phyloP scores from a whole-genome alignment of 2,797 vertebrate genomes.

The Clarias platycephalus region DNA sequence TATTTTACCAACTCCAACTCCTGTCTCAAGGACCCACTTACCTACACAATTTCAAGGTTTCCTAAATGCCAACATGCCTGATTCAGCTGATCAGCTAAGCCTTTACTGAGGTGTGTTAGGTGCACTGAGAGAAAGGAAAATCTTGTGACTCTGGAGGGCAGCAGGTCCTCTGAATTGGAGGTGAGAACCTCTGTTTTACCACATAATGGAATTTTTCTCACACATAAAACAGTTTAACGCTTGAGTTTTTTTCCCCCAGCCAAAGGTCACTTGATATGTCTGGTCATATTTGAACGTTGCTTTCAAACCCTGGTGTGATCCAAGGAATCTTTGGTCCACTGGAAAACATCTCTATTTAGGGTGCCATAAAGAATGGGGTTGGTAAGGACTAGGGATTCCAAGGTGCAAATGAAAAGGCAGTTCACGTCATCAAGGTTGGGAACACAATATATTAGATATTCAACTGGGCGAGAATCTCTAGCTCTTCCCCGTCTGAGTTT shows the following conservation, averaged over 20 bases:
- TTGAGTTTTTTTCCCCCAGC: background rate
- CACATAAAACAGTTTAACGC: background rate
- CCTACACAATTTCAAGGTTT: slow-evolving; percentile 17
- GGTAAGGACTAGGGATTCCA: too few species aligned
- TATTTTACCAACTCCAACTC: background rate
- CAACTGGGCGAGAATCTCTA: too few species aligned
- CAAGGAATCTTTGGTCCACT: background rate
- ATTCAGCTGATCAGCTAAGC: slow-evolving; percentile 14
- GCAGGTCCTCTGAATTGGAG: background rate
- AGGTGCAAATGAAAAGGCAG: too few species aligned
- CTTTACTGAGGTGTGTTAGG: background rate
- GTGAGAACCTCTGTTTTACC: slow-evolving; percentile 10
- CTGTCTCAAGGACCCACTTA: background rate
- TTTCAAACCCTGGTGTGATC: slow-evolving; percentile 2
- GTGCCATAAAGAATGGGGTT: too few species aligned
- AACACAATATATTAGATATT: too few species aligned
- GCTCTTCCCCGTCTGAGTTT: background rate
- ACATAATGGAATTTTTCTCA: slow-evolving; percentile 25
- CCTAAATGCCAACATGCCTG: slow-evolving; percentile 8
- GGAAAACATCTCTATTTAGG: background rate
- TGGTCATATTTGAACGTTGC: slow-evolving; percentile 24
- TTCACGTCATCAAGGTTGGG: too few species aligned
- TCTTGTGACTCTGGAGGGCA: background rate
- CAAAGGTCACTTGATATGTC: slow-evolving; percentile 14
- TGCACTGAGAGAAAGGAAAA: background rate